Conservation (phyloP, 2,113 vertebrate species). For the Cheirogaleus medius region DNA sequence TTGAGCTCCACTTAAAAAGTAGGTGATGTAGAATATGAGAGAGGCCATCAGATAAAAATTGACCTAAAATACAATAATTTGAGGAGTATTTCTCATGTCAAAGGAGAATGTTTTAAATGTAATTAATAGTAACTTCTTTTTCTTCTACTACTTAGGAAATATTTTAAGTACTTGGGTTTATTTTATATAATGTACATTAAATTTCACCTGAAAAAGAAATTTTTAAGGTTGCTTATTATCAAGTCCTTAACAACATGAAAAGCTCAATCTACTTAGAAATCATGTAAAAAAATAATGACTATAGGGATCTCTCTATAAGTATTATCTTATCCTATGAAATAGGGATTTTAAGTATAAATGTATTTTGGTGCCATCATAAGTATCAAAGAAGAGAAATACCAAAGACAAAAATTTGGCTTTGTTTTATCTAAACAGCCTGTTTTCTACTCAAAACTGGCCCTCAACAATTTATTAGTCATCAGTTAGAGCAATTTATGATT, state of each 20-base stretch:
- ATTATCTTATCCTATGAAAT: neutral
- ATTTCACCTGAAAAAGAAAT: neutral
- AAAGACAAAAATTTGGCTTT: neutral
- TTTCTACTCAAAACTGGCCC: neutral
- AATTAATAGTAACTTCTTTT: neutral
- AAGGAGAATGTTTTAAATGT: neutral
- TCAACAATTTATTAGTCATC: neutral
- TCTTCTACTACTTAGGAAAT: neutral
- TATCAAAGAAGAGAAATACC: neutral
- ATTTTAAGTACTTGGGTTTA: neutral
- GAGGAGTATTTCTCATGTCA: neutral
- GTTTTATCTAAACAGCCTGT: neutral
- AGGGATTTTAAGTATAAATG: neutral
- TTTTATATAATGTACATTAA: neutral
- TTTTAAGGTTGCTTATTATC: neutral
- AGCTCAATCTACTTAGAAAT: neutral
- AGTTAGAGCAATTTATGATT: neutral
- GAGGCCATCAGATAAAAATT: neutral
- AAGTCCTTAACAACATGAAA: neutral
- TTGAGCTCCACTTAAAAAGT: neutral
- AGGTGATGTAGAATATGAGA: neutral
- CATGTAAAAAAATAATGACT: neutral
- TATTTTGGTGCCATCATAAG: neutral
- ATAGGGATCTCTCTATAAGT: neutral
- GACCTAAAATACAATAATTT: neutral